Evolutionary conservation across 2,113 vertebrate genomes (phyloP).

Genomic region (Probosciger aterrimus): DNA sequence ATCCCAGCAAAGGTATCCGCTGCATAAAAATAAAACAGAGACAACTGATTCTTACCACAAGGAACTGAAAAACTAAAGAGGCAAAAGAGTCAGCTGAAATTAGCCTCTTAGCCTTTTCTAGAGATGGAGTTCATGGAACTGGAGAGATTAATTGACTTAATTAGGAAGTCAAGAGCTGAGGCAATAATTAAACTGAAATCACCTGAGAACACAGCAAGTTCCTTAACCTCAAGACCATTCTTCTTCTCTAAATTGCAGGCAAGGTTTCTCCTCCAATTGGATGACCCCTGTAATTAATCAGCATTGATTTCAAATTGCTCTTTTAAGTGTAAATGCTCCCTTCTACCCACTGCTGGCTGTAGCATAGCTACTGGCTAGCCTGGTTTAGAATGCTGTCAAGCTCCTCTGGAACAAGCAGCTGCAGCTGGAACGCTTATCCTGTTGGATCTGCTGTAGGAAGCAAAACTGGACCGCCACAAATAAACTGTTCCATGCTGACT

Average conservation of each 20-base stretch:
- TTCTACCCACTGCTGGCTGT: background rate
- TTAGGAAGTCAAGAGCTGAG: slow-evolving; percentile 55
- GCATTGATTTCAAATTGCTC: slow-evolving; percentile 39
- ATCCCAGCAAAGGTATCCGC: background rate
- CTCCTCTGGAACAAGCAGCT: background rate
- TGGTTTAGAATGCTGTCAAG: background rate
- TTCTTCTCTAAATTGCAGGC: slow-evolving; percentile 22
- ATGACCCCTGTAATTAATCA: slow-evolving; percentile 31
- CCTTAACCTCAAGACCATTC: slow-evolving; percentile 38
- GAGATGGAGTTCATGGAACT: slow-evolving; percentile 6
- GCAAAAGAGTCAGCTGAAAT: slow-evolving; percentile 35
- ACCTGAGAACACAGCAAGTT: slow-evolving; percentile 35
- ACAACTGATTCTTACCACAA: background rate
- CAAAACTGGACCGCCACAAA: slow-evolving; percentile 53
- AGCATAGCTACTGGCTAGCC: background rate
- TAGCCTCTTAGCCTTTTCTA: slow-evolving; percentile 48
- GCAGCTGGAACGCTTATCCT: slow-evolving; percentile 43
- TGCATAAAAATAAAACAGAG: background rate
- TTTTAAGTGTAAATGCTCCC: background rate
- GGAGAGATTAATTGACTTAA: slow-evolving; percentile 64
- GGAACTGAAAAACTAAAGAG: background rate
- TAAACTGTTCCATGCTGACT: slow-evolving; percentile 48
- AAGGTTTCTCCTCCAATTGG: background rate
- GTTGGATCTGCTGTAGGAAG: slow-evolving; percentile 51
- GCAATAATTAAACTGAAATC: slow-evolving; percentile 55